Percentiles rank a stretch among this genome's conserved stretches.
Evolutionary conservation across 2,113 vertebrate genomes (phyloP).

Genomic region (Gnathonemus longibarbis): DNA sequence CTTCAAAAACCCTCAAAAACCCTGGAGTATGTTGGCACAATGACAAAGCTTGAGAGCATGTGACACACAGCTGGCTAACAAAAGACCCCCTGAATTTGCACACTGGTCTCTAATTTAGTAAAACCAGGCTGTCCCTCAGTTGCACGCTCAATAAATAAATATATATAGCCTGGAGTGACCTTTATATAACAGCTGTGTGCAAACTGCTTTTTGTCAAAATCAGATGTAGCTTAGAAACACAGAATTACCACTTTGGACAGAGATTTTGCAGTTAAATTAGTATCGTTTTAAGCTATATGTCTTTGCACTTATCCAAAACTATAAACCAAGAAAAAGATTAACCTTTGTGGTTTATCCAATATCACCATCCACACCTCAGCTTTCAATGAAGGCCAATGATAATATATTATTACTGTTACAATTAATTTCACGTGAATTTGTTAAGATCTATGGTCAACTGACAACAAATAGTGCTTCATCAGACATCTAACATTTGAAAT

Average conservation of each 20-base stretch:
- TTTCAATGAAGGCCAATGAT: not conserved
- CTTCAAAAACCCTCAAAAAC: not conserved
- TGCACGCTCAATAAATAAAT: not conserved
- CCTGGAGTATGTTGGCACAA: not conserved
- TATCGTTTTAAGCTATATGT: not conserved
- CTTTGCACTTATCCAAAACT: not conserved
- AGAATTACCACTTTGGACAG: not conserved
- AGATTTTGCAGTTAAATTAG: not conserved
- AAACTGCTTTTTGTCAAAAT: not conserved
- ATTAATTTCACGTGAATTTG: not conserved
- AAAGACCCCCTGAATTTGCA: not conserved
- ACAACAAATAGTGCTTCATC: not conserved
- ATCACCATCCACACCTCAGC: not conserved
- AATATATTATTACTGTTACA: not conserved
- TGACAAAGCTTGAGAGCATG: not conserved
- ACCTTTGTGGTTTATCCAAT: not conserved
- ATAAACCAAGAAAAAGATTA: not conserved
- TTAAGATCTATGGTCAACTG: not conserved
- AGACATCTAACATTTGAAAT: not conserved
- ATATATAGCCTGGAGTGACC: not conserved
- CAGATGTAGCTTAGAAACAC: not conserved
- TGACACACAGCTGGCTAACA: not conserved
- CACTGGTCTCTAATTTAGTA: not conserved
- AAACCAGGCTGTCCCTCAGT: not conserved
- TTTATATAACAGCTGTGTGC: not conserved